phyloP scores from a whole-genome alignment of 1,140 invertebrate species.

The Orchesella cincta region DNA sequence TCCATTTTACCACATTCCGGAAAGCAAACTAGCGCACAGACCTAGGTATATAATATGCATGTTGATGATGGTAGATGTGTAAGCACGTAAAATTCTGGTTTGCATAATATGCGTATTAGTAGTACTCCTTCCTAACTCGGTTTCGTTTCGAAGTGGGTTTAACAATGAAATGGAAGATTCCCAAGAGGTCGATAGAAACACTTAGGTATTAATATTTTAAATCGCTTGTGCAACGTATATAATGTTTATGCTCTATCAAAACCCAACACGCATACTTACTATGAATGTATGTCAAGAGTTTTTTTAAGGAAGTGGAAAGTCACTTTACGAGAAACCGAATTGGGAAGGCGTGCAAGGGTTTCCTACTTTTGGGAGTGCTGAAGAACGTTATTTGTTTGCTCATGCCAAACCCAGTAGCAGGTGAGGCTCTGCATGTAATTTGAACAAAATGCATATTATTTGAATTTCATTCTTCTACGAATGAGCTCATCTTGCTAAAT shows the following conservation, averaged over 20 bases:
- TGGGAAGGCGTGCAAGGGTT: no score
- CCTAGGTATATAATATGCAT: not conserved
- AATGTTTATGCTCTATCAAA: not conserved
- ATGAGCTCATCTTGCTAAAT: no score
- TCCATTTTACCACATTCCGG: not conserved
- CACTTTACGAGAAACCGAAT: no score
- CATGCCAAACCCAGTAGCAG: no score
- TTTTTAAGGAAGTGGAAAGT: no score
- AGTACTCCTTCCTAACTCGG: not conserved
- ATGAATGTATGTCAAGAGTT: no score
- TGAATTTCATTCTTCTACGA: no score
- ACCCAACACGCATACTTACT: not conserved
- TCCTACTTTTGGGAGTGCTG: no score
- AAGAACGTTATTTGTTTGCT: no score
- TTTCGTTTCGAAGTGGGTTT: not conserved
- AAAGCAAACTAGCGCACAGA: not conserved
- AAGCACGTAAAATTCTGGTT: not conserved
- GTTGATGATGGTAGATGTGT: not conserved
- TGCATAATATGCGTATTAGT: not conserved
- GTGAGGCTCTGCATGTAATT: no score
- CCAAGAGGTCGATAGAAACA: slow-evolving; percentile 6
- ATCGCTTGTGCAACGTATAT: not conserved
- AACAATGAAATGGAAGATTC: slow-evolving; percentile 8
- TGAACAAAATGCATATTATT: no score
- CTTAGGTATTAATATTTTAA: not conserved